These are phyloP conservation scores for Buceros bicornis DNA, from an alignment of 2,797 vertebrate genomes.

Conservation along the genomic window DNA sequence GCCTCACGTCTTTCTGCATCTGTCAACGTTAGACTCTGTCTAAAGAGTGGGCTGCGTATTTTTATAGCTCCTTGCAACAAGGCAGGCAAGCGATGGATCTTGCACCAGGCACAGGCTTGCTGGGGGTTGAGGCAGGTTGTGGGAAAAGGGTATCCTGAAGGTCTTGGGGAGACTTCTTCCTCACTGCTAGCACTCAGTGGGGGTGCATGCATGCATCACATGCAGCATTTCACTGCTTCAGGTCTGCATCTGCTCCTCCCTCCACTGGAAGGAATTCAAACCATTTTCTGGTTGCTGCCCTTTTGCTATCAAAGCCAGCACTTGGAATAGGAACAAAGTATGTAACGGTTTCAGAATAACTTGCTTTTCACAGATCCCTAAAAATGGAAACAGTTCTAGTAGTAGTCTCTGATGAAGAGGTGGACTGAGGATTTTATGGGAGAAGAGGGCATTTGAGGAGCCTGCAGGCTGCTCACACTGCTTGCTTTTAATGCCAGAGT, in stretches of 20 bases:
- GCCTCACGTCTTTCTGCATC: slow-evolving; percentile 25
- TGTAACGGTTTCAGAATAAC: slow-evolving; percentile 15
- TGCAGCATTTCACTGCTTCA: background rate
- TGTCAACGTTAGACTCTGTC: background rate
- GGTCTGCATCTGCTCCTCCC: background rate
- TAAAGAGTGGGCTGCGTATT: background rate
- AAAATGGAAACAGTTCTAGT: slow-evolving; percentile 27
- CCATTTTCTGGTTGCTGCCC: slow-evolving; percentile 28
- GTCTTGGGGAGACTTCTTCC: background rate
- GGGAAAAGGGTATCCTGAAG: background rate
- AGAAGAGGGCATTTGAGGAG: background rate
- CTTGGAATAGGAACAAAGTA: slow-evolving; percentile 34
- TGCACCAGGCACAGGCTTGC: background rate
- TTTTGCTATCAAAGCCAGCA: slow-evolving; percentile 20
- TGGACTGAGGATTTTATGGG: background rate
- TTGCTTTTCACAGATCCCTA: slow-evolving; percentile 9
- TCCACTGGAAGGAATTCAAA: slow-evolving; percentile 19
- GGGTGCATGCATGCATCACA: background rate
- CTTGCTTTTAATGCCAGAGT: background rate
- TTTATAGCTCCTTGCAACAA: background rate
- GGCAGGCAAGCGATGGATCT: background rate
- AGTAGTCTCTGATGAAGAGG: background rate
- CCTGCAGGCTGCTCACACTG: background rate
- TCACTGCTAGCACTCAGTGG: background rate
- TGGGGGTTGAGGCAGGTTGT: background rate